Evolutionary conservation across 2,888 invertebrate genomes (phyloP).

Genomic region (Conus canariensis): DNA sequence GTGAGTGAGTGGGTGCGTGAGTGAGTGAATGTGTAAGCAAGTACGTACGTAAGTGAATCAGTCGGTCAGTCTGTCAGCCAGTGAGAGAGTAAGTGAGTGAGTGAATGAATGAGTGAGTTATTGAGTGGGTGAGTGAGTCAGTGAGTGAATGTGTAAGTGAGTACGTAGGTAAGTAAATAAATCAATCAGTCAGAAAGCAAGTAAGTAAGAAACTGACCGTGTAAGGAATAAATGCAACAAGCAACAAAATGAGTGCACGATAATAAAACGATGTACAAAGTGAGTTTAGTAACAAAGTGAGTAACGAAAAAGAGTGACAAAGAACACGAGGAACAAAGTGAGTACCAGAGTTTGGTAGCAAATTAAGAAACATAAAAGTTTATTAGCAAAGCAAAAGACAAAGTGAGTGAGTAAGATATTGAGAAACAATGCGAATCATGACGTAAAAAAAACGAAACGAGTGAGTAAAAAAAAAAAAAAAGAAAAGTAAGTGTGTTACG

Average conservation of each 20-base stretch:
- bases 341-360: background rate
- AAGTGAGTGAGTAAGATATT: background rate
- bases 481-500: background rate
- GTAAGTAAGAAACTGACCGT: background rate
- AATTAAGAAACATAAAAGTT: background rate
- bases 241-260: no score
- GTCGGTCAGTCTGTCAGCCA: no score
- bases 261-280: background rate
- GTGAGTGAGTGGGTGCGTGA: background rate
- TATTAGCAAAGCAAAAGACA: background rate
- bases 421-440: no score
- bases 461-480: background rate
- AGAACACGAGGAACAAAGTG: background rate
- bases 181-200: background rate
- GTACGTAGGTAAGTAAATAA: background rate
- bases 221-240: no score
- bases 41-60: no score
- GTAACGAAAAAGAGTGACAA: background rate
- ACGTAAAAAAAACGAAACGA: background rate
- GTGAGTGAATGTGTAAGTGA: no score
- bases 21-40: no score
- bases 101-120: no score
- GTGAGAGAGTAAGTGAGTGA: no score
- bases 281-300: background rate
- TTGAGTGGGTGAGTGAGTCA: no score